These are phyloP conservation scores for Lacanobia wlatinum DNA, from an alignment of 2,888 invertebrate species.

Conservation along the genomic window DNA sequence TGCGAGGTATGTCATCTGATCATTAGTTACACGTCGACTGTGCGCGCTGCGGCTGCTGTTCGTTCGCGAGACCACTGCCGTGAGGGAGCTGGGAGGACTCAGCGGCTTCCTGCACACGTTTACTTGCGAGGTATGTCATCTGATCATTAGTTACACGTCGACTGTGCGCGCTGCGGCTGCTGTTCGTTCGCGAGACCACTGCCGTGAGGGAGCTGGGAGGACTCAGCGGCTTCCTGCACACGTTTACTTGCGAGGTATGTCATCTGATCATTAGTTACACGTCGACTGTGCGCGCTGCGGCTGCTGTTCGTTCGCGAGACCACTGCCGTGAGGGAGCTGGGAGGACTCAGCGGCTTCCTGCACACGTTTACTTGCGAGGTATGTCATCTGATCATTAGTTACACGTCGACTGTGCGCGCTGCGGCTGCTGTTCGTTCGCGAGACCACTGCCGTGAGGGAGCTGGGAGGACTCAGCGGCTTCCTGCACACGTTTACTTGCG, in stretches of 20 bases:
- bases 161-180: conserved; percentile 97
- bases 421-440: conserved; percentile 98
- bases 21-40: conserved; percentile 93
- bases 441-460: conserved; percentile 97
- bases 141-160: conserved; percentile 92
- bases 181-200: conserved; percentile 98
- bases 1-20: too few relatives aligned
- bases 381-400: too few relatives aligned
- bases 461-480: conserved; percentile 97
- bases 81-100: conserved; percentile 96
- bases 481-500: conserved; percentile 94
- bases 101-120: conserved; percentile 98
- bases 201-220: conserved; percentile 97
- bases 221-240: conserved; percentile 98
- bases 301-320: conserved; percentile 99
- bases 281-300: conserved; percentile 87
- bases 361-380: conserved; percentile 84
- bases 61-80: conserved; percentile 98
- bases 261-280: too few relatives aligned
- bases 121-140: conserved; percentile 66
- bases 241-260: conserved; percentile 95
- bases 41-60: conserved; percentile 98
- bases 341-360: conserved; percentile 98
- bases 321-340: conserved; percentile 96
- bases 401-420: too few relatives aligned